Evolutionary conservation across 1,140 invertebrate species (phyloP).

Genomic region (Drosophila pseudoananassae): DNA sequence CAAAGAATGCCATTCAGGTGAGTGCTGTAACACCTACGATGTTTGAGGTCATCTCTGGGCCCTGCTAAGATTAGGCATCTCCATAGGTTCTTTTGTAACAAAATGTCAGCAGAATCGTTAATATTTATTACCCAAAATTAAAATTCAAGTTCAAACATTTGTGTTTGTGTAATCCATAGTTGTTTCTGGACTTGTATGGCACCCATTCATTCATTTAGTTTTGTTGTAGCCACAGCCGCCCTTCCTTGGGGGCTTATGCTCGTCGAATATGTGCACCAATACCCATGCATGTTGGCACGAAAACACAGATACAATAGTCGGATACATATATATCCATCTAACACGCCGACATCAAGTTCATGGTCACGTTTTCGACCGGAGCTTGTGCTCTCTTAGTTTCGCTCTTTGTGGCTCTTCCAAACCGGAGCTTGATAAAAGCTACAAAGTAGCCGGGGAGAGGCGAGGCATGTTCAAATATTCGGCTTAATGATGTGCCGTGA

Average conservation of each 20-base stretch:
- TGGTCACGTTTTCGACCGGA: slow-evolving; percentile 52
- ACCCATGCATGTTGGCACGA: slow-evolving; percentile 19
- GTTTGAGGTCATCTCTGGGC: background rate
- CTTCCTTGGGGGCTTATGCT: slow-evolving; percentile 33
- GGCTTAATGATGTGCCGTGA: slow-evolving; percentile 40
- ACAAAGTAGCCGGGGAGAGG: slow-evolving; percentile 25
- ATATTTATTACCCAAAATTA: background rate
- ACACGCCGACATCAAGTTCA: slow-evolving; percentile 65
- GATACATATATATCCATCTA: slow-evolving; percentile 25
- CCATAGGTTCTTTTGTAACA: too few species aligned
- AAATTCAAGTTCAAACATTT: background rate
- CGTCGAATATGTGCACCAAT: slow-evolving; percentile 43
- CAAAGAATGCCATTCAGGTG: slow-evolving; percentile 89
- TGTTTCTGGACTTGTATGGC: slow-evolving; percentile 11
- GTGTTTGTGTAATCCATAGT: slow-evolving; percentile 5
- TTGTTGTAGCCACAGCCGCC: slow-evolving; percentile 25
- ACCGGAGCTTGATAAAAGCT: slow-evolving; percentile 27
- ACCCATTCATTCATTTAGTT: slow-evolving; percentile 52
- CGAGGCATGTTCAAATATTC: slow-evolving; percentile 36
- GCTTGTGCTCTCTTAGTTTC: slow-evolving; percentile 46
- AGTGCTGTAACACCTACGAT: slow-evolving; percentile 34
- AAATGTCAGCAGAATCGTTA: too few species aligned
- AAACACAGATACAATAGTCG: slow-evolving; percentile 15
- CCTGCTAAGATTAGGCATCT: background rate
- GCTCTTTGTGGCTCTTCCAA: background rate